phyloP scores from a whole-genome alignment of 2,113 vertebrate species.

The Thryonomys swinderianus region DNA sequence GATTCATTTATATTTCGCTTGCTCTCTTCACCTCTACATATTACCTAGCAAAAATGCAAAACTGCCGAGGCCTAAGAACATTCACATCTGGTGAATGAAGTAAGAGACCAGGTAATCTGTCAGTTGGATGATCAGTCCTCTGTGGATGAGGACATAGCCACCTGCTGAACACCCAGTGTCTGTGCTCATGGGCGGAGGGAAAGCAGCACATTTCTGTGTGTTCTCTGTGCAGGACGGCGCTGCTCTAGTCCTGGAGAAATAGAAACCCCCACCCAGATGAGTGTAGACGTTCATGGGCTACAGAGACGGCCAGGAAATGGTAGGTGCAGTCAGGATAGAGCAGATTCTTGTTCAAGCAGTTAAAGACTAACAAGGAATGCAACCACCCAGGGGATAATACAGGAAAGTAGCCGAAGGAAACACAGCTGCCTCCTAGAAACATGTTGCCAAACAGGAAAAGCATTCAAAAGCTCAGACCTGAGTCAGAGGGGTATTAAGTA shows the following conservation, averaged over 20 bases:
- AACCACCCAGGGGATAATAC: conserved; percentile 18
- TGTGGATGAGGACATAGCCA: neutral
- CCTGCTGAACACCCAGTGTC: neutral
- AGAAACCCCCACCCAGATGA: neutral
- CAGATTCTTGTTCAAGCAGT: neutral
- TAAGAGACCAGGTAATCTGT: neutral
- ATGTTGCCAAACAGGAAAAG: neutral
- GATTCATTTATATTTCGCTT: conserved; percentile 36
- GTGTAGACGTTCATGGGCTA: neutral
- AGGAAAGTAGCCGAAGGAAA: neutral
- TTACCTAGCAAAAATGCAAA: neutral
- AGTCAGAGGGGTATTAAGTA: neutral
- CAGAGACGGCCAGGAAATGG: neutral
- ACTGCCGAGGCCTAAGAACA: neutral
- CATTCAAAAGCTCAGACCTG: neutral
- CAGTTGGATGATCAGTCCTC: neutral
- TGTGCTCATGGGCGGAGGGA: neutral
- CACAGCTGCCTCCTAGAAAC: neutral
- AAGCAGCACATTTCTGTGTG: neutral
- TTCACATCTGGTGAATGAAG: neutral
- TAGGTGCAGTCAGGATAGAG: neutral
- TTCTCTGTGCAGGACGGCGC: neutral
- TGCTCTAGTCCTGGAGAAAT: neutral
- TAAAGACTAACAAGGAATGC: neutral
- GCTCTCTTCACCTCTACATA: neutral